Conservation (phyloP, 2,113 vertebrate species). For the Ameiurus melas region DNA sequence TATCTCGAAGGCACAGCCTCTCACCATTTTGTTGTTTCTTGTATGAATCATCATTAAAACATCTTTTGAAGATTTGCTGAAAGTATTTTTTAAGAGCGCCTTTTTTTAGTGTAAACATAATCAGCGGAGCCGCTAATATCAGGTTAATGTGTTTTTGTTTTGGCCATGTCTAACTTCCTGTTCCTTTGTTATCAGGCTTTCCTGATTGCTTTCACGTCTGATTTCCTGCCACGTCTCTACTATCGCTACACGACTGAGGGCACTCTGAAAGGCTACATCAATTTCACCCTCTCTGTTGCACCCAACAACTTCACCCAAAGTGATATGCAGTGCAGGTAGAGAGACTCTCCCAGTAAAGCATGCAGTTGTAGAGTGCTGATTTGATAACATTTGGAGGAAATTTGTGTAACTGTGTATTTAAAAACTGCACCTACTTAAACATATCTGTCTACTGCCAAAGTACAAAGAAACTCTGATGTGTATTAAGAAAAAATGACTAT, state of each 20-base stretch:
- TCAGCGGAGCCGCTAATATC: neutral
- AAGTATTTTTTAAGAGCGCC: neutral
- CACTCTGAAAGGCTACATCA: slow-evolving; percentile 67
- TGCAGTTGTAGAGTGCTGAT: neutral
- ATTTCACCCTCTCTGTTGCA: slow-evolving; percentile 72
- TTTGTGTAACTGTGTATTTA: neutral
- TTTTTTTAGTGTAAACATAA: slow-evolving; percentile 26
- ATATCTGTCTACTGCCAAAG: neutral
- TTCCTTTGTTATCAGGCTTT: slow-evolving; percentile 68
- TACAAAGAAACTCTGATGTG: neutral
- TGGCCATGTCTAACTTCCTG: neutral
- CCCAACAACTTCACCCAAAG: slow-evolving; percentile 61
- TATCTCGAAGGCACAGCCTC: neutral
- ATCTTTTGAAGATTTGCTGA: neutral
- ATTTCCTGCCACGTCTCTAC: slow-evolving; percentile 73
- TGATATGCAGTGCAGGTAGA: slow-evolving; percentile 70
- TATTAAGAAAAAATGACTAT: neutral
- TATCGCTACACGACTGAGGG: slow-evolving; percentile 68
- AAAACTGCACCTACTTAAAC: neutral
- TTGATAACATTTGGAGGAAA: neutral
- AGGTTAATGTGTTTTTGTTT: neutral
- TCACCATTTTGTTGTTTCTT: neutral
- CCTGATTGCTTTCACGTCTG: slow-evolving; percentile 76
- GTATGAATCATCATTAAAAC: neutral
- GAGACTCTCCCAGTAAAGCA: neutral